Conservation (phyloP, 2,797 vertebrate species). For the Enoplosus armatus region DNA sequence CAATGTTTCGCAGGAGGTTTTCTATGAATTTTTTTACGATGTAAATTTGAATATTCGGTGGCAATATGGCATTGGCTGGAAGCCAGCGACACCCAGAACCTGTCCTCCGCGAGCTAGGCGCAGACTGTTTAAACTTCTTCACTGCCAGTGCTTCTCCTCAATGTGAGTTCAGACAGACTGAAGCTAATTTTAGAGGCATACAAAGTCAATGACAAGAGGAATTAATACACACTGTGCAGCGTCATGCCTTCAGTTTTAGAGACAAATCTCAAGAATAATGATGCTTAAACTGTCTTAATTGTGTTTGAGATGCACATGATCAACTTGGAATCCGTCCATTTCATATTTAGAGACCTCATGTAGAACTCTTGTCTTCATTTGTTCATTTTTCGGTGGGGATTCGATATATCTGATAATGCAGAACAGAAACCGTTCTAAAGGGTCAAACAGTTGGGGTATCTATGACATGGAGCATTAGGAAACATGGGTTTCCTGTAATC, state of each 20-base stretch:
- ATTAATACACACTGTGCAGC: no score
- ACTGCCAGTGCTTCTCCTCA: not conserved
- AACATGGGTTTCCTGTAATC: constrained; percentile 19
- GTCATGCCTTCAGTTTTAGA: not conserved
- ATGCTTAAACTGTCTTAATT: not conserved
- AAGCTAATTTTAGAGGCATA: not conserved
- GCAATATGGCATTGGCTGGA: not conserved
- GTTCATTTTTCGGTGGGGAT: not conserved
- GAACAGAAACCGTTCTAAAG: not conserved
- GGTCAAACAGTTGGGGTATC: not conserved
- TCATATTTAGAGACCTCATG: not conserved
- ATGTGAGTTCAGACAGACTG: not conserved
- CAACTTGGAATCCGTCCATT: not conserved
- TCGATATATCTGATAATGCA: not conserved
- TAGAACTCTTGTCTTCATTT: not conserved
- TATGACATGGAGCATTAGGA: not conserved
- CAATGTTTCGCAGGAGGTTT: not conserved
- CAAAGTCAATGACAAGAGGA: not conserved
- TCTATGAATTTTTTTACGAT: not conserved
- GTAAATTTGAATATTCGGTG: not conserved
- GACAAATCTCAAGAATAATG: not conserved
- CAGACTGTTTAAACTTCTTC: not conserved
- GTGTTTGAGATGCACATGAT: not conserved
- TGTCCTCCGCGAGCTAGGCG: not conserved
- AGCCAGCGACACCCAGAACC: not conserved